Conservation (phyloP, 2,113 vertebrate genomes). For the Vulpes lagopus region DNA sequence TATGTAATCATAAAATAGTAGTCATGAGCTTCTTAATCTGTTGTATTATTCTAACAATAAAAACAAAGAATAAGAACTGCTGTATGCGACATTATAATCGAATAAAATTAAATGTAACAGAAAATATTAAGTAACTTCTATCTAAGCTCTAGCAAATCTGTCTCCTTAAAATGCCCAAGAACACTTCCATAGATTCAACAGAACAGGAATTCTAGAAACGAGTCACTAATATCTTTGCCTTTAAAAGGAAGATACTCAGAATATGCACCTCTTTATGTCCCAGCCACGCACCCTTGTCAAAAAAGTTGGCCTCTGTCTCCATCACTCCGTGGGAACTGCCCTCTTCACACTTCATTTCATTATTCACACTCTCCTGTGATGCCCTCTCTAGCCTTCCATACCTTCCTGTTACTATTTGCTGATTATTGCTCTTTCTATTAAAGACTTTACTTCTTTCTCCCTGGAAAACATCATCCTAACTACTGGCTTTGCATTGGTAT, state of each 20-base stretch:
- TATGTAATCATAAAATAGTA: background rate
- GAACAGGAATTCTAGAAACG: background rate
- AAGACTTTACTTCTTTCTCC: background rate
- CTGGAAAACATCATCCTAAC: background rate
- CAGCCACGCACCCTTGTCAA: background rate
- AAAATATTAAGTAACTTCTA: background rate
- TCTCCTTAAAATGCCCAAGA: background rate
- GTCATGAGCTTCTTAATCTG: background rate
- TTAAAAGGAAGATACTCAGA: background rate
- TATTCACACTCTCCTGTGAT: background rate
- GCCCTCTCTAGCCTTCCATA: background rate
- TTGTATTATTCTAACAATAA: background rate
- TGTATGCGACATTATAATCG: background rate
- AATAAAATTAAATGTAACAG: background rate
- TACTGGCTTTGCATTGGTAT: background rate
- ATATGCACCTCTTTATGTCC: background rate
- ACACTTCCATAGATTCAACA: background rate
- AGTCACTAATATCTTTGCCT: background rate
- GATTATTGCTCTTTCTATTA: background rate
- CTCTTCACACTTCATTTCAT: background rate
- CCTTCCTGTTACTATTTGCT: background rate
- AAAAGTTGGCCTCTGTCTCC: background rate
- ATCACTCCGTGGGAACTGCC: background rate
- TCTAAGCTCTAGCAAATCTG: background rate
- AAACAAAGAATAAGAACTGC: background rate